Evolutionary conservation across 2,797 vertebrate species (phyloP), one percentile per base, ranked within the genome.

Genomic region (Knipowitschia caucasica): DNA sequence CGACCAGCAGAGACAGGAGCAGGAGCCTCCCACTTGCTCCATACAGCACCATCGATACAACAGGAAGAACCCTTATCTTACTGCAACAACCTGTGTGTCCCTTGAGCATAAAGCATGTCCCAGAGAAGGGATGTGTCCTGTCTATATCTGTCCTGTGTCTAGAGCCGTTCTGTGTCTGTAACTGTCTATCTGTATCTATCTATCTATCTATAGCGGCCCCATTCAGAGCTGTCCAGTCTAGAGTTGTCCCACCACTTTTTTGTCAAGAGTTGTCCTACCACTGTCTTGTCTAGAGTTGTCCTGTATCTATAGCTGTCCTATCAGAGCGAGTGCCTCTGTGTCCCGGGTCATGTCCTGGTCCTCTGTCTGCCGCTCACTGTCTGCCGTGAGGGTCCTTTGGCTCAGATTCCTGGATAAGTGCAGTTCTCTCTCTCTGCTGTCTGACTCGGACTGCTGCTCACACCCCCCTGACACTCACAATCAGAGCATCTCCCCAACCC

Each of bases 351-450:
- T 72, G 62, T 67, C 58, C 56, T 44, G 26, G 61, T 71, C 59
- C 43, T 69, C 54, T 63, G 67, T 69, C 70, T 69, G 59, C 53
- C 59, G 63, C 73, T 77, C 45, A 51, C 58, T 63, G 66, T 78
- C 67, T 78, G 72, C 72, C 69, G 76, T 80, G 77, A 83, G 77
- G 76, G 74, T 80, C 73, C 82, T 83, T 89, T 88, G 84, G 73
- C 85, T 89, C 79, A 82, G 86, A 91, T 90, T 88, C 88, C 85
- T 87, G 87, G 84, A 91, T 90, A 89, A 88, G 85, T 82, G 74
- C 63, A 44, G 81, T 82, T 85, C 77, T 86, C 83, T 85, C 77
- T 86, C 87, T 90, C 89, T 86, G 82, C 83, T 86, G 81, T 87
- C 82, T 86, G 83, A 88, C 86, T 89, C 62, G 72, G 80, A 83